These are phyloP conservation scores for Drosophila cardini DNA, from an alignment of 1,140 invertebrate genomes.

Conservation along the genomic window DNA sequence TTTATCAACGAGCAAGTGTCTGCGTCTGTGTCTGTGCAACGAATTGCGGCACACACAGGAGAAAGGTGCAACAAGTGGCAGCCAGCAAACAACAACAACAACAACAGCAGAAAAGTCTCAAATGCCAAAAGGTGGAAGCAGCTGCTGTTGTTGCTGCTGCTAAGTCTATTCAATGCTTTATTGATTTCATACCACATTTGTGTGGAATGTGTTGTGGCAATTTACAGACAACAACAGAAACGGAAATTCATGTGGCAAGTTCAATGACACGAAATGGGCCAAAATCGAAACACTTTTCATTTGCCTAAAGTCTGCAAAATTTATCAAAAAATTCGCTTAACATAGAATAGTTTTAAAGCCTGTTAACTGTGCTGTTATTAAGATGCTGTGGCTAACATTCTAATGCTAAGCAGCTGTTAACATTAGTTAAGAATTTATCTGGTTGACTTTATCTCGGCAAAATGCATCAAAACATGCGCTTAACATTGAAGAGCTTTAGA, in stretches of 20 bases:
- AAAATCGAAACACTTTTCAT: background rate
- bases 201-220: slow-evolving; percentile 55
- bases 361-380: no score
- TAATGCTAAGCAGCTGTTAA: background rate
- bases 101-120: slow-evolving; percentile 50
- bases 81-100: slow-evolving; percentile 25
- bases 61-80: slow-evolving; percentile 81
- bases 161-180: slow-evolving; percentile 71
- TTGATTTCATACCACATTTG: slow-evolving; percentile 81
- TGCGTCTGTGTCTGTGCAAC: slow-evolving; percentile 48
- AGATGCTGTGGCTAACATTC: background rate
- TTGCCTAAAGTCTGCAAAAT: background rate
- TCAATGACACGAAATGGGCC: slow-evolving; percentile 17
- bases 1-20: slow-evolving; percentile 62
- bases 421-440: background rate
- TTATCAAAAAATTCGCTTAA: background rate
- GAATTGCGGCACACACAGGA: slow-evolving; percentile 68
- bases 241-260: slow-evolving; percentile 14
- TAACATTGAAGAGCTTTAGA: no score
- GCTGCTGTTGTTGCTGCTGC: slow-evolving; percentile 37
- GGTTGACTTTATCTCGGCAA: no score
- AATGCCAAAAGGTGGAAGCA: slow-evolving; percentile 54
- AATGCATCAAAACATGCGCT: background rate
- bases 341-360: no score
- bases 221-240: slow-evolving; percentile 21